Base-by-base conservation (phyloP, 1,140 invertebrate genomes). In the Sycobia sp. region DNA sequence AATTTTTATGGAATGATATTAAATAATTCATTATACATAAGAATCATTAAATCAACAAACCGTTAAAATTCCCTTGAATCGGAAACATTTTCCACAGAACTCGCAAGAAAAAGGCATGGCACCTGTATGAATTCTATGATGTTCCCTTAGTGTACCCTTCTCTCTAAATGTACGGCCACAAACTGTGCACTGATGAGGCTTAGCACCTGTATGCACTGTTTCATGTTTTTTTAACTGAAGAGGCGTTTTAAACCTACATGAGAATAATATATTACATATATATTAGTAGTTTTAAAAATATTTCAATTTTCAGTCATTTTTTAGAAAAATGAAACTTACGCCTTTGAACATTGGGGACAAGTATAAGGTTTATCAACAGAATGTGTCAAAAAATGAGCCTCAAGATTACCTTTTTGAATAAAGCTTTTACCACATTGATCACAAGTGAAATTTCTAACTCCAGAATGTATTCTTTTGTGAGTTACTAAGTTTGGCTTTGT, bases 51-150 rank as follows among this genome's bases (percentile, higher is more conserved):
- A 27, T 1, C 29, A 18, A 49, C 71, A 74, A 62, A 86, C 84
- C 57, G 86, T 88, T 49, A 89, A 73, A 55, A 89, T 86, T 14
- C 86, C 86, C 72, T 88, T 90, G 67, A 90, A 90, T 32, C 88
- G 78, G 67, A 91, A 91, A 54, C 83, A 79, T 75, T 90, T 90
- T 20, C 85, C 87, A 70, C 89, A 91, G 72, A 86, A 89, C 71
- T 88, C 86, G 67, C 89, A 91, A 16, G 86, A 84, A 66, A 88
- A 89, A 1, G 93, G 93, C 84, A 93, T 91, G 39, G 90, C 90
- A 14, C 92, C 93, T 2, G 93, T 96, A 71, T 96, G 94, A 36
- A 90, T 88, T 61, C 86, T 76, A 59, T 84, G 80, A 70, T 87
- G 86, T 73, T 87, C 86, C 53, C 84, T 84, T 25, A 87, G 69